Evolutionary conservation across 2,113 vertebrate species (phyloP).

Genomic region (Scomber japonicus): DNA sequence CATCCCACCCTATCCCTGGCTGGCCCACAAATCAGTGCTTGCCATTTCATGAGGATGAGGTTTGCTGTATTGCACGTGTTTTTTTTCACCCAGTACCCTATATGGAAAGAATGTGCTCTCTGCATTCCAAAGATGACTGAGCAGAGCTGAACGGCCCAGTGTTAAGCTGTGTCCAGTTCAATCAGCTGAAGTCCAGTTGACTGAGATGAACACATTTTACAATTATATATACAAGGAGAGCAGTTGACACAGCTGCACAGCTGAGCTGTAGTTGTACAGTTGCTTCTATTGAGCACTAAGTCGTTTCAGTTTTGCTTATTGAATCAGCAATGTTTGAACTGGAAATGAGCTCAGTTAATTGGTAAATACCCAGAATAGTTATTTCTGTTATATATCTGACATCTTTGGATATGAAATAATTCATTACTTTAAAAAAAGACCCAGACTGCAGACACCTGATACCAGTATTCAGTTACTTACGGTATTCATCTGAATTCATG

Average conservation of each 20-base stretch:
- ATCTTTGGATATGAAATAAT: too few species aligned
- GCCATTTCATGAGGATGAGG: slow-evolving; percentile 37
- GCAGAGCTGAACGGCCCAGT: slow-evolving; percentile 52
- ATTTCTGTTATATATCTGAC: background rate
- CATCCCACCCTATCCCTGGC: slow-evolving; percentile 2
- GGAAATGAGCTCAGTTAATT: background rate
- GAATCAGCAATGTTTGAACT: background rate
- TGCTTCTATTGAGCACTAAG: background rate
- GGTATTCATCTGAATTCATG: background rate
- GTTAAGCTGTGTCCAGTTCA: slow-evolving; percentile 69
- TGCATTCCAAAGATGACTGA: slow-evolving; percentile 79
- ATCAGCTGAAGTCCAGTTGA: slow-evolving; percentile 65
- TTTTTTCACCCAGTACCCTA: slow-evolving; percentile 57
- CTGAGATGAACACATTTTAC: slow-evolving; percentile 60
- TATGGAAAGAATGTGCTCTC: slow-evolving; percentile 71
- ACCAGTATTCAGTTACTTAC: background rate
- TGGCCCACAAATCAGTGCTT: slow-evolving; percentile 59
- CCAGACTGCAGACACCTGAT: background rate
- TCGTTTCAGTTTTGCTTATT: slow-evolving; percentile 4
- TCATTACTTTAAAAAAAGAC: background rate
- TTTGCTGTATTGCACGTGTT: slow-evolving; percentile 27
- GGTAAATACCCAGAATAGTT: background rate
- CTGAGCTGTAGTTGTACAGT: slow-evolving; percentile 33
- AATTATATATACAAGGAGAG: slow-evolving; percentile 40
- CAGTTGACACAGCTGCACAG: slow-evolving; percentile 62